phyloP scores from a whole-genome alignment of 2,797 vertebrate genomes.

The Danionella dracula region DNA sequence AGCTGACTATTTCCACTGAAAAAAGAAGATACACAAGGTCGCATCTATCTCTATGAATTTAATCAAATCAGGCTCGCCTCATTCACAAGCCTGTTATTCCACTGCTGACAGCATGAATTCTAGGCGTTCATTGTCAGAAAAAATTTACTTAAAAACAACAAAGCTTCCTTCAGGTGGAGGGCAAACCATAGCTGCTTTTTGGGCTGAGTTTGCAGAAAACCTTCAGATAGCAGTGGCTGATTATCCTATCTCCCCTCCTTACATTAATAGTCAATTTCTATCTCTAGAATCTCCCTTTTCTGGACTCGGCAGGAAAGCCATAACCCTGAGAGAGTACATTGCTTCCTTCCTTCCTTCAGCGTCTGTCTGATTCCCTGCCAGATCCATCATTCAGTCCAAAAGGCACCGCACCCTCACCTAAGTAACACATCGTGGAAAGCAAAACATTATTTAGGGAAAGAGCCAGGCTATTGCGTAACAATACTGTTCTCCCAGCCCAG shows the following conservation, averaged over 20 bases:
- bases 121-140: not conserved
- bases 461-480: not conserved
- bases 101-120: not conserved
- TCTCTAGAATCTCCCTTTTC: not conserved
- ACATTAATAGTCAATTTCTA: not conserved
- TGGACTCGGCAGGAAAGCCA: constrained; percentile 14
- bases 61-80: constrained; percentile 10
- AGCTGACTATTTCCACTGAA: constrained; percentile 17
- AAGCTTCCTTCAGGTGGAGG: constrained; percentile 13
- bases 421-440: not conserved
- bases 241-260: not conserved
- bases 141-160: not conserved
- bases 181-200: not conserved
- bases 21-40: not conserved
- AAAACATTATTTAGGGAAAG: not conserved
- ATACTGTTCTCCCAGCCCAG: not conserved
- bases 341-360: constrained; percentile 22
- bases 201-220: not conserved
- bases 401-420: constrained; percentile 6
- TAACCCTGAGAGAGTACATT: constrained; percentile 25
- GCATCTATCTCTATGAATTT: constrained; percentile 10
- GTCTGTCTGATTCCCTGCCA: constrained; percentile 29
- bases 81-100: constrained; percentile 3
- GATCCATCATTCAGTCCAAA: constrained; percentile 11
- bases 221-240: not conserved